Base-by-base conservation (phyloP, 2,797 vertebrate genomes). In the Helarctos malayanus region DNA sequence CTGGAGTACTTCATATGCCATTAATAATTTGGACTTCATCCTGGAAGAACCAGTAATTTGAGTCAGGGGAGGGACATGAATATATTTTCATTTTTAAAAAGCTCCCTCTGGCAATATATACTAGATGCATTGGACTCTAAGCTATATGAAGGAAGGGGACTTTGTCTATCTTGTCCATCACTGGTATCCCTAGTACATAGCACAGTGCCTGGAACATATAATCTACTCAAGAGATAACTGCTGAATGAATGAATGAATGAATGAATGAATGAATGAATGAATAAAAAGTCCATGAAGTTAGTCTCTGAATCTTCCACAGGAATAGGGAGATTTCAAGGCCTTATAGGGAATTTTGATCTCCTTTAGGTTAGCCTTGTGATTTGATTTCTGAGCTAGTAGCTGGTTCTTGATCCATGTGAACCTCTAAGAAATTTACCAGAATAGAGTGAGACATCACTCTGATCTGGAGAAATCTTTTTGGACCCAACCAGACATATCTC, bases 391-490 rank as follows among this genome's bases (percentile, higher is more conserved):
- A 93, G 13, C 7, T 14, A 86, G 4, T 1, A 65, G 49, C 29
- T 81, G 10, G 8, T 71, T 1, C 27, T 86, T 88, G 61, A 78
- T 25, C 23, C 87, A 81, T 52, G 6, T 27, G n/a, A 87, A 88
- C 80, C 32, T 68, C 14, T 76, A 65, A 87, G 82, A 89, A 81
- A 94, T 63, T 68, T 45, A 68, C 47, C 69, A 65, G 56, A 49
- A 41, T 41, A 56, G n/a, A 95, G 7, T 75, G 78, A 95, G 91
- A 92, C 0, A 3, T 65, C 65, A 52, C 68, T 68, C 27, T 88
- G 59, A 65, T 75, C 27, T 68, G 41, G 16, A 95, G 76, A 96
- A 80, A 97, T 83, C 56, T 80, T 35, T 85, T 89, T 73, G 23
- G 73, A 63, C 2, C 59, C 59, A 89, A 41, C n/a, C 25, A 84